Evolutionary conservation across 2,888 invertebrate genomes (phyloP).

Genomic region (Leucania comma): DNA sequence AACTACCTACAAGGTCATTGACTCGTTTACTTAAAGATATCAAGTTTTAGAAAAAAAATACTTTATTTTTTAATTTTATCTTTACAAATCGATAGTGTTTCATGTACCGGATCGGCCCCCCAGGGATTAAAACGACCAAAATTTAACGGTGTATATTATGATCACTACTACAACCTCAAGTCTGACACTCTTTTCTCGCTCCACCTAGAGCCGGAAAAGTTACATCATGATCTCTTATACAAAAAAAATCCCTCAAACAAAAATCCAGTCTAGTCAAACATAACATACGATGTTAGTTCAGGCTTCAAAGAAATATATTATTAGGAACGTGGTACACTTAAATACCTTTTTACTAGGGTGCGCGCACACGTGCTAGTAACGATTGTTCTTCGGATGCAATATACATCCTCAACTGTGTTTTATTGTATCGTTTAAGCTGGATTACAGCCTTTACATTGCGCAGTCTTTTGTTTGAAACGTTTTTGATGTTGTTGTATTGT

Average conservation of each 20-base stretch:
- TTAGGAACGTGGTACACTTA: conserved; percentile 50
- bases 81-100: too few species aligned
- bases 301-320: conserved; percentile 54
- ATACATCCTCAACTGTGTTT: conserved; percentile 65
- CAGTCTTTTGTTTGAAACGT: conserved; percentile 32
- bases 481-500: conserved; percentile 13
- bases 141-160: too few species aligned
- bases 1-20: too few species aligned
- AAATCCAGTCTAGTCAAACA: conserved; percentile 1
- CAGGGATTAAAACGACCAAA: too few species aligned
- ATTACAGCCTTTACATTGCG: conserved; percentile 35
- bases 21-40: too few species aligned
- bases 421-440: conserved; percentile 68
- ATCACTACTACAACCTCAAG: too few species aligned
- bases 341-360: conserved; percentile 59
- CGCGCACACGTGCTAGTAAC: conserved; percentile 66
- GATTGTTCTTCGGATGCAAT: conserved; percentile 67
- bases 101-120: too few species aligned
- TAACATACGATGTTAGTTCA: conserved; percentile 32
- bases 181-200: too few species aligned
- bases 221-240: too few species aligned
- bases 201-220: too few species aligned
- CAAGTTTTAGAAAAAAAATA: too few species aligned
- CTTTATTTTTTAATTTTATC: too few species aligned
- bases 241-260: not conserved